A percentile compares a stretch with the other conserved stretches of the same genome.
These are phyloP conservation scores for Zosterops japonicus DNA, from an alignment of 2,113 vertebrate species.

Conservation along the genomic window DNA sequence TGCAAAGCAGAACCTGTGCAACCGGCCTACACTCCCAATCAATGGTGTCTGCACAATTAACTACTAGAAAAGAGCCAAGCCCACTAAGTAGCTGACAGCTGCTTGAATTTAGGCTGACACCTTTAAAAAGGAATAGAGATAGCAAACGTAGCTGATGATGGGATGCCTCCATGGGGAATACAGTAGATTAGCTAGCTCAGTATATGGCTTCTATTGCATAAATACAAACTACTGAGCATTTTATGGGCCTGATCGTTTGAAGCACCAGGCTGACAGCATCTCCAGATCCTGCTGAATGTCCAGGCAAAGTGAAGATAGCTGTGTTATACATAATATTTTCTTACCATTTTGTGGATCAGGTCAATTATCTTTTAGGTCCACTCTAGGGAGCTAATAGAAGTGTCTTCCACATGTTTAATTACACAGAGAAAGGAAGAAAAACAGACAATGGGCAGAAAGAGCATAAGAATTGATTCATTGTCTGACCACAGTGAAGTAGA, in stretches of 20 bases:
- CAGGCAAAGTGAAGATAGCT: not conserved
- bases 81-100: constrained; percentile 51
- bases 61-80: constrained; percentile 33
- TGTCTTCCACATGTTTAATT: not conserved
- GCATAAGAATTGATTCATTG: not conserved
- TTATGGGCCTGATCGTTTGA: not conserved
- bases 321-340: not conserved
- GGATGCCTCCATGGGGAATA: constrained; percentile 38
- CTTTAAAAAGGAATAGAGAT: constrained; percentile 58
- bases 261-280: not conserved
- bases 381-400: not conserved
- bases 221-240: constrained; percentile 1
- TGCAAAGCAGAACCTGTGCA: not conserved
- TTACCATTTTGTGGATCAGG: not conserved
- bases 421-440: constrained; percentile 39
- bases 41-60: constrained; percentile 45
- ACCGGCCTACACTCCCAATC: constrained; percentile 4
- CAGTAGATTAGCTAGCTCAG: not conserved
- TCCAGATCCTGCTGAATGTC: not conserved
- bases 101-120: constrained; percentile 61
- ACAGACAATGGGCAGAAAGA: not conserved
- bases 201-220: constrained; percentile 2
- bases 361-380: not conserved
- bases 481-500: constrained; percentile 24
- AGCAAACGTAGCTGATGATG: not conserved